These are phyloP conservation scores for Cantharis flavilabris DNA, from an alignment of 2,888 invertebrate species.

Conservation along the genomic window DNA sequence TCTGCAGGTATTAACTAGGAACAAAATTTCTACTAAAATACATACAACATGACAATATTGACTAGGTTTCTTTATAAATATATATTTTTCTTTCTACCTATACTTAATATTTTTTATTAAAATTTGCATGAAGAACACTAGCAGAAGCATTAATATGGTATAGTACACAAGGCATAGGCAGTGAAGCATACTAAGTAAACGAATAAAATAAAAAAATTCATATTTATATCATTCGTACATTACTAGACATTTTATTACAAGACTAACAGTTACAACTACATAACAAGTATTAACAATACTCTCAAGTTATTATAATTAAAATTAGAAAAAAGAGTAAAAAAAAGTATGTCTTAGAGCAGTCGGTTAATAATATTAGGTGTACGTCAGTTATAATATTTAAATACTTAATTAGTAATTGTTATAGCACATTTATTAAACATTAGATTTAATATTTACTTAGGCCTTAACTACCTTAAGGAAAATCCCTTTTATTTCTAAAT, in stretches of 20 bases:
- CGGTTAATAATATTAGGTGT: not conserved
- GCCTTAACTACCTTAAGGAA: conserved; percentile 35
- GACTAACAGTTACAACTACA: not conserved
- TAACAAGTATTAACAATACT: not conserved
- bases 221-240: not conserved
- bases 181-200: not conserved
- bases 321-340: not conserved
- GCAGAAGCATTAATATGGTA: not conserved
- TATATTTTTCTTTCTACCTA: not conserved
- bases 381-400: not conserved
- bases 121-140: not conserved
- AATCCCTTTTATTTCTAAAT: conserved; percentile 22
- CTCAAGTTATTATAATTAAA: not conserved
- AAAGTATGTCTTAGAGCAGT: not conserved
- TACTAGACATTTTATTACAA: not conserved
- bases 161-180: not conserved
- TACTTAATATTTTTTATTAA: not conserved
- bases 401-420: not conserved
- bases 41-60: not conserved
- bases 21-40: not conserved
- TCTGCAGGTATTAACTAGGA: not conserved
- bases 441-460: conserved; percentile 26
- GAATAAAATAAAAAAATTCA: not conserved
- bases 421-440: conserved; percentile 9
- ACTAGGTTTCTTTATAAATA: not conserved